Base-by-base conservation (phyloP, 2,797 vertebrate genomes). In the Pelodytes ibericus region DNA sequence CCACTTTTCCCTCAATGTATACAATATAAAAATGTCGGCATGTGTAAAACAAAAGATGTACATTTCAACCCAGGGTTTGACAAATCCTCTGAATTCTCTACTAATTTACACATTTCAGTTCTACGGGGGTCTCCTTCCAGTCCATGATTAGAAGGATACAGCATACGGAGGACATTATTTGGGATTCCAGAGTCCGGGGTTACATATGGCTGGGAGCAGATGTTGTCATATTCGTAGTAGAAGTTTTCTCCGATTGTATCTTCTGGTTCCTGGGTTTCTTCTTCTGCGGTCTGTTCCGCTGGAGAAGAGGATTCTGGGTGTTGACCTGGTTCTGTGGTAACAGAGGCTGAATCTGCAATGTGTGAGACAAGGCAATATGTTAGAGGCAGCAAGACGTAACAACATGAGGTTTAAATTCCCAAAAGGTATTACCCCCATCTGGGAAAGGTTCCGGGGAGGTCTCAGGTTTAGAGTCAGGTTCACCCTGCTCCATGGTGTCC, bases 101-200 rank as follows among this genome's bases (percentile, higher is more conserved):
- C n/a, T n/a, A n/a, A n/a, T n/a, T n/a, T n/a, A n/a, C n/a, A n/a
- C n/a, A n/a, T n/a, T n/a, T n/a, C n/a, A n/a, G n/a, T n/a, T n/a
- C n/a, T n/a, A n/a, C n/a, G n/a, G n/a, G n/a, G n/a, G n/a, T n/a
- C n/a, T n/a, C n/a, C n/a, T n/a, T n/a, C n/a, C n/a, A n/a, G n/a
- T n/a, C n/a, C n/a, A n/a, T n/a, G n/a, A n/a, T n/a, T n/a, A 33
- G 7, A 80, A 90, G 94, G 96, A 98, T 99, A 98, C 96, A 82
- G 86, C n/a, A 98, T 88, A 41, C 81, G 85, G 63, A 99, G 91
- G 41, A 98, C 87, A 80, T 94, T 78, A 74, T 86, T 75, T 0
- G 95, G 90, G 84, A 99, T 94, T 27, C 80, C 86, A 3, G 90
- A 92, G 63, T 88, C 84, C 0, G 87, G 82, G 16, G 93, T 91